Conservation (phyloP, 2,113 vertebrate genomes). For the Colossoma macropomum region DNA sequence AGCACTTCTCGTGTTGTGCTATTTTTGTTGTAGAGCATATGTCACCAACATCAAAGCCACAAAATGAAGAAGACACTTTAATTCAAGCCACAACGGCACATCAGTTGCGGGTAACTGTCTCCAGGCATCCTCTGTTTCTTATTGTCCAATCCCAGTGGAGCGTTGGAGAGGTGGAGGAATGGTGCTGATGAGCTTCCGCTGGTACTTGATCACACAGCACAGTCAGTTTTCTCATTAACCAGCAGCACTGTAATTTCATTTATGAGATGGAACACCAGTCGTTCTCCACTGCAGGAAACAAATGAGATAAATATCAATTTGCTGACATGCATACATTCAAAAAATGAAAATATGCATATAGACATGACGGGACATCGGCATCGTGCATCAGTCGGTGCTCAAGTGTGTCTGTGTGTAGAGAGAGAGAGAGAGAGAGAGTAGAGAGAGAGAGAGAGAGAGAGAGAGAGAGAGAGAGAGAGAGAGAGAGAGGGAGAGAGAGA, state of each 20-base stretch:
- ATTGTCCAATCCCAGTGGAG: slow-evolving; percentile 21
- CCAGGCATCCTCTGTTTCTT: slow-evolving; percentile 24
- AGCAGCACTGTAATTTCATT: slow-evolving; percentile 53
- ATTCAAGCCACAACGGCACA: slow-evolving; percentile 6
- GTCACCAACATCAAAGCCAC: background rate
- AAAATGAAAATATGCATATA: slow-evolving; percentile 36
- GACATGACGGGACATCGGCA: slow-evolving; percentile 31
- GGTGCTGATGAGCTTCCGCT: slow-evolving; percentile 40
- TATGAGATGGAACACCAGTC: slow-evolving; percentile 50
- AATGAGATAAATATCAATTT: slow-evolving; percentile 56
- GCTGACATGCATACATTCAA: slow-evolving; percentile 48
- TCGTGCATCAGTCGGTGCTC: slow-evolving; percentile 2
- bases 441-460: too few relatives aligned
- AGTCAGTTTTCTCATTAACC: slow-evolving; percentile 55
- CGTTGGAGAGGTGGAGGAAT: slow-evolving; percentile 23
- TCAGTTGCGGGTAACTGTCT: slow-evolving; percentile 5
- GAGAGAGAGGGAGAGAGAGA: too few relatives aligned
- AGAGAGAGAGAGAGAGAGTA: too few relatives aligned
- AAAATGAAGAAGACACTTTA: background rate
- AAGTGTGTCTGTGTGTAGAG: too few relatives aligned
- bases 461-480: too few relatives aligned
- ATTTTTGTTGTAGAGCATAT: background rate
- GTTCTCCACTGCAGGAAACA: slow-evolving; percentile 54
- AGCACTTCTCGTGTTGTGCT: background rate
- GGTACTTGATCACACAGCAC: slow-evolving; percentile 50